These are phyloP conservation scores for Monopis laevigella DNA, from an alignment of 2,888 invertebrate species.

Conservation along the genomic window DNA sequence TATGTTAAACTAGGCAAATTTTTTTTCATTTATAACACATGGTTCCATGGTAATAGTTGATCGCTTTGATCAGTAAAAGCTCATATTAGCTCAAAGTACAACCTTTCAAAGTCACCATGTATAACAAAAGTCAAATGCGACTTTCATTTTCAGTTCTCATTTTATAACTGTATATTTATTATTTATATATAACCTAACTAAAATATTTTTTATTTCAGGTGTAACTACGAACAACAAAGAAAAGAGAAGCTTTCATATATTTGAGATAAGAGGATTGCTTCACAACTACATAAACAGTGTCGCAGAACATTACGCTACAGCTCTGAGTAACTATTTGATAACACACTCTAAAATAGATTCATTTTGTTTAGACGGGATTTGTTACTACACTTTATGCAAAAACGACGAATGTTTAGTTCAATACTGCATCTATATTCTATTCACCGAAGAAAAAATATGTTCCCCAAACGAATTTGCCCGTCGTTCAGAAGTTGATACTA, in stretches of 20 bases:
- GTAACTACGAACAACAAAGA: slow-evolving; percentile 18
- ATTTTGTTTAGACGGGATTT: slow-evolving; percentile 33
- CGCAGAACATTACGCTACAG: slow-evolving; percentile 28
- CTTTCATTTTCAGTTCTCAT: background rate
- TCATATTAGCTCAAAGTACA: too few relatives aligned
- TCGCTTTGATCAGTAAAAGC: too few relatives aligned
- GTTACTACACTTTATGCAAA: slow-evolving; percentile 34
- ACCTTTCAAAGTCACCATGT: too few relatives aligned
- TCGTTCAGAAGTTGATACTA: background rate
- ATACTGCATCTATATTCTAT: slow-evolving; percentile 34
- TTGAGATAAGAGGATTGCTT: background rate
- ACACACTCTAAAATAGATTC: slow-evolving; percentile 29
- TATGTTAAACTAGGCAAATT: too few relatives aligned
- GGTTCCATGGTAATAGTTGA: too few relatives aligned
- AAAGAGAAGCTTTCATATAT: slow-evolving; percentile 7
- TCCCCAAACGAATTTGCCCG: slow-evolving; percentile 11
- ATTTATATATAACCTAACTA: background rate
- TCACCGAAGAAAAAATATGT: slow-evolving; percentile 31
- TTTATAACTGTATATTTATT: slow-evolving; percentile 13
- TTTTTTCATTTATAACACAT: too few relatives aligned
- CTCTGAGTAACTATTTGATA: slow-evolving; percentile 32
- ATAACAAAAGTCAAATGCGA: too few relatives aligned
- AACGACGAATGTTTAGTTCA: slow-evolving; percentile 25
- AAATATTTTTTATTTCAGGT: slow-evolving; percentile 22
- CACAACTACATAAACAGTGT: slow-evolving; percentile 2